Evolutionary conservation across 1,140 invertebrate species (phyloP), one percentile per base, ranked within the genome.

Genomic region (Macrobrachium nipponense): DNA sequence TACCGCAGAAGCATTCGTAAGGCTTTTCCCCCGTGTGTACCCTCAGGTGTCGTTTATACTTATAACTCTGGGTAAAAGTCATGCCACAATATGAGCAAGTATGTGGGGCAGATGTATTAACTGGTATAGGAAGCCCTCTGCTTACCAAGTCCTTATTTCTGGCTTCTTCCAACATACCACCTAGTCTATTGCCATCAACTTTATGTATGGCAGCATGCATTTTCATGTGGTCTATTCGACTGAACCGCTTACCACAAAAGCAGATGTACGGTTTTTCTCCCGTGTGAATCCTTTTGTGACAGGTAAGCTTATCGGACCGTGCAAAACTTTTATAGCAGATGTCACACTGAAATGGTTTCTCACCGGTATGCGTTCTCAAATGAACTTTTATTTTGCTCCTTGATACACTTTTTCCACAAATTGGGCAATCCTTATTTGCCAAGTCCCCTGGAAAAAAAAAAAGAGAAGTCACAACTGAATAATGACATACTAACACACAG

Each of bases 231-330:
- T 82, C 80, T 14, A 75, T 62, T 4, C 80, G 68, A 5, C 15
- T 73, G 27, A 82, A 82, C 58, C 70, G 73, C 60, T 82, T 82
- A 20, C 80, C 59, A 20, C 80, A 82, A 18, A 82, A 82, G 60
- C 80, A 82, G 6, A 73, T 23, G 36, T 75, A 82, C 5, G 80
- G 80, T 60, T 62, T 73, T 20, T 82, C 80, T n/a, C 80, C 80
- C 0, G 80, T 82, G 59, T 82, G 80, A 17, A 82, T 75, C 15
- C 70, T 60, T n/a, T 44, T 75, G 70, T 82, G 80, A 17, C 14
- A 18, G 11, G 58, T 62, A 6, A 82, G 70, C 59, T 82, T 82
- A 43, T 82, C 80, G 2, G 80, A 82, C 3, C 80, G 80, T 10
- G 68, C 18, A 20, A 82, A 82, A 5, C 80, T 12, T 23, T 82